Percentiles rank a stretch among this genome's conserved stretches.
Conservation (phyloP, 2,113 vertebrate species). For the Poicephalus meyeri region DNA sequence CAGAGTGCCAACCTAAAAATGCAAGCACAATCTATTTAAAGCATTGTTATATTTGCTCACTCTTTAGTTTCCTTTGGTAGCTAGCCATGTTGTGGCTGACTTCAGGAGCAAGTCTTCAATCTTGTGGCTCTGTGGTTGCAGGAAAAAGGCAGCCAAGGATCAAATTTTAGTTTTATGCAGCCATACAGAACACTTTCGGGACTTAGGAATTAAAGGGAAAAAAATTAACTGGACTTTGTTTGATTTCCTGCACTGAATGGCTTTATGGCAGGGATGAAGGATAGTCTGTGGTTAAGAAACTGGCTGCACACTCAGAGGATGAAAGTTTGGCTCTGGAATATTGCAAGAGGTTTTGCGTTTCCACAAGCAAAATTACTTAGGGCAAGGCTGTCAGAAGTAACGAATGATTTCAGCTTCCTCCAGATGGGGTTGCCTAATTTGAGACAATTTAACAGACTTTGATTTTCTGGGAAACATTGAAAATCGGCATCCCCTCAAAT, state of each 20-base stretch:
- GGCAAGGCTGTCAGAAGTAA: not conserved
- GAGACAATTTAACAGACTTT: not conserved
- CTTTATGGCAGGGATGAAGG: not conserved
- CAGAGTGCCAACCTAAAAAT: not conserved
- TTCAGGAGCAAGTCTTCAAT: slow-evolving; percentile 13
- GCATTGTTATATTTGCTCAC: not conserved
- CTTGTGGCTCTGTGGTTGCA: not conserved
- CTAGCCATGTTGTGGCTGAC: not conserved
- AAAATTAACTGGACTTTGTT: not conserved
- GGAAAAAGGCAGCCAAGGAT: not conserved
- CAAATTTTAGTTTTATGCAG: slow-evolving; percentile 10
- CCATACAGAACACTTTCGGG: not conserved
- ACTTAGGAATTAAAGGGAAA: not conserved
- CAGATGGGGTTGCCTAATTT: not conserved
- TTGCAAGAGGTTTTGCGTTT: not conserved
- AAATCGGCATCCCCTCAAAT: not conserved
- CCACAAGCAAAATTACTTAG: not conserved
- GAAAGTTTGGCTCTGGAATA: not conserved
- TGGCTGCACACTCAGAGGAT: not conserved
- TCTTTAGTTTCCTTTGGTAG: not conserved
- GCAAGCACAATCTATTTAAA: not conserved
- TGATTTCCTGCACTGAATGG: slow-evolving; percentile 11
- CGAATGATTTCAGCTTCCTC: not conserved
- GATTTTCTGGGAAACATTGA: not conserved
- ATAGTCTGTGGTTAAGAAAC: not conserved